Conservation (phyloP, 2,797 vertebrate species). For the Graptemys geographica region DNA sequence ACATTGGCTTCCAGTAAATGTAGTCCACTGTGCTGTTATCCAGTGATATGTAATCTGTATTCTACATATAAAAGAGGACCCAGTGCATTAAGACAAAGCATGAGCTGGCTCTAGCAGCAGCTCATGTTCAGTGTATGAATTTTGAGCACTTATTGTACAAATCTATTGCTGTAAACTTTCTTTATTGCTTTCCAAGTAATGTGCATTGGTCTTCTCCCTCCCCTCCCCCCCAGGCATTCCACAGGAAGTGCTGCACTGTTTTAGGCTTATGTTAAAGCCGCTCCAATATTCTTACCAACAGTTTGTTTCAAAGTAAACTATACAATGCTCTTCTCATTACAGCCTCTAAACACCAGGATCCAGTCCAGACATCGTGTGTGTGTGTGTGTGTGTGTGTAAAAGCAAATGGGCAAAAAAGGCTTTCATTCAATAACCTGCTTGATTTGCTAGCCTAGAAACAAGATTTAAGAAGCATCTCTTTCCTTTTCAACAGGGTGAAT, state of each 20-base stretch:
- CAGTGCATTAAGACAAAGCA: neutral
- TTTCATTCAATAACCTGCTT: neutral
- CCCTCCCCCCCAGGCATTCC: neutral
- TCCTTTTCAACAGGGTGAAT: constrained; percentile 89
- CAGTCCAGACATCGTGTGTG: neutral
- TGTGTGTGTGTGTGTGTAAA: rapidly evolving
- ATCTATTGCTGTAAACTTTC: neutral
- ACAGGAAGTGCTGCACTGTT: neutral
- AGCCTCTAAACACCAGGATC: neutral
- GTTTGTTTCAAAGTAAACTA: neutral
- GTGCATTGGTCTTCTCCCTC: neutral
- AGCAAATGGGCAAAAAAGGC: neutral
- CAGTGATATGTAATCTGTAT: constrained; percentile 1
- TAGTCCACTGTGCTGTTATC: constrained; percentile 11
- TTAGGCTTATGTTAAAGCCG: neutral
- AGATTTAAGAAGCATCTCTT: constrained; percentile 46
- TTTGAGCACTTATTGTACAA: neutral
- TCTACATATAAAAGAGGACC: neutral
- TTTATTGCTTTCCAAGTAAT: neutral
- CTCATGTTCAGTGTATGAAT: neutral
- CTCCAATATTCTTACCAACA: neutral
- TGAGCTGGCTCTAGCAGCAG: neutral
- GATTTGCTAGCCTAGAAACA: neutral
- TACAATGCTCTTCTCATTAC: neutral
- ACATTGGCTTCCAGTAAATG: neutral